Percentiles rank a stretch among this genome's conserved stretches.
phyloP scores from a whole-genome alignment of 2,888 invertebrate species.

The Troides aeacus region DNA sequence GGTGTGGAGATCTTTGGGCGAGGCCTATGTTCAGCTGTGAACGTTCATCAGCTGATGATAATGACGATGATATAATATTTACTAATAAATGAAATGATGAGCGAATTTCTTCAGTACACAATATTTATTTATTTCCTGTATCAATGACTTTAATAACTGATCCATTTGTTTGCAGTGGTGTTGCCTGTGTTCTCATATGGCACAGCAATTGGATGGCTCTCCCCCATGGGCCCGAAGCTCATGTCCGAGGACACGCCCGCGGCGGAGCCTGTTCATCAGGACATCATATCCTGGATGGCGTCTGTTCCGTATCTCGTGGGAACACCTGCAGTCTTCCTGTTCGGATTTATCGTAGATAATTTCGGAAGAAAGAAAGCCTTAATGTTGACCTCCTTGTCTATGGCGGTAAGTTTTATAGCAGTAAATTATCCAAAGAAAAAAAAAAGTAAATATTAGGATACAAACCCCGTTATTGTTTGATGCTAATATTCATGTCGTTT shows the following conservation, averaged over 20 bases:
- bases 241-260: slow-evolving; percentile 69
- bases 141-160: background rate
- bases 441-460: background rate
- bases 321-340: slow-evolving; percentile 75
- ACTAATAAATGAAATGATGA: too few species aligned
- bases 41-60: too few species aligned
- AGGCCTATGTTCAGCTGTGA: too few species aligned
- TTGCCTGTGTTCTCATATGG: slow-evolving; percentile 78
- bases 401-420: slow-evolving; percentile 56
- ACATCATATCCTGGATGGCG: slow-evolving; percentile 79
- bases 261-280: slow-evolving; percentile 61
- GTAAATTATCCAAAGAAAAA: background rate
- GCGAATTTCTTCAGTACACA: too few species aligned
- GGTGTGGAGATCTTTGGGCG: too few species aligned
- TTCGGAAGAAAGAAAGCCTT: slow-evolving; percentile 76
- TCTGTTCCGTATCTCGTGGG: slow-evolving; percentile 79
- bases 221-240: slow-evolving; percentile 77
- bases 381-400: slow-evolving; percentile 64
- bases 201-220: slow-evolving; percentile 78
- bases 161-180: slow-evolving; percentile 63
- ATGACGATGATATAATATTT: too few species aligned
- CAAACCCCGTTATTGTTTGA: too few species aligned
- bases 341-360: slow-evolving; percentile 75
- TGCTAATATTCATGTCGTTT: background rate
- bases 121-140: too few species aligned